phyloP scores from a whole-genome alignment of 2,797 vertebrate genomes.

The Sebastes hopkinsi region DNA sequence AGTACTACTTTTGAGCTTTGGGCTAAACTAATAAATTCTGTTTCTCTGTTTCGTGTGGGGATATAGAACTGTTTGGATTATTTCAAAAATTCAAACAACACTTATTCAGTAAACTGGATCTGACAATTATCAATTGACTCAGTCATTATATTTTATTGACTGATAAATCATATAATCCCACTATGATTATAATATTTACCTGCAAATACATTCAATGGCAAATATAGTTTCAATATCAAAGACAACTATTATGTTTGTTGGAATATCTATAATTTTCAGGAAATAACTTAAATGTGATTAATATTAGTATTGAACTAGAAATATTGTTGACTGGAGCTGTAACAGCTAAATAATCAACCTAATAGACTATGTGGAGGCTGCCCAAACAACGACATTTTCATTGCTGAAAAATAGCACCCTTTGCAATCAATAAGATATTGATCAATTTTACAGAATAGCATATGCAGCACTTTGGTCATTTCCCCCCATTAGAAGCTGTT shows the following conservation, averaged over 20 bases:
- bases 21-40: background rate
- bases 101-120: background rate
- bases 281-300: background rate
- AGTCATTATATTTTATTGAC: background rate
- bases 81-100: background rate
- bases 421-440: constrained; percentile 32
- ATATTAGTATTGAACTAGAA: background rate
- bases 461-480: background rate
- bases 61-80: background rate
- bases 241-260: background rate
- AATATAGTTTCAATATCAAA: background rate
- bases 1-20: background rate
- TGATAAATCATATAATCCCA: background rate
- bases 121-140: background rate
- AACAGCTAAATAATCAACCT: background rate
- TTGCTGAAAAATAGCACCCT: background rate
- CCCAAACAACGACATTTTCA: background rate
- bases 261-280: background rate
- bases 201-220: background rate
- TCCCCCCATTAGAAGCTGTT: background rate
- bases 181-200: background rate
- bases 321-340: background rate
- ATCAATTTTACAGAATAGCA: constrained; percentile 5
- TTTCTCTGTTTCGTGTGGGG: background rate
- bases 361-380: background rate